phyloP scores from a whole-genome alignment of 2,888 invertebrate species.

The Nipponacmea schrenckii region DNA sequence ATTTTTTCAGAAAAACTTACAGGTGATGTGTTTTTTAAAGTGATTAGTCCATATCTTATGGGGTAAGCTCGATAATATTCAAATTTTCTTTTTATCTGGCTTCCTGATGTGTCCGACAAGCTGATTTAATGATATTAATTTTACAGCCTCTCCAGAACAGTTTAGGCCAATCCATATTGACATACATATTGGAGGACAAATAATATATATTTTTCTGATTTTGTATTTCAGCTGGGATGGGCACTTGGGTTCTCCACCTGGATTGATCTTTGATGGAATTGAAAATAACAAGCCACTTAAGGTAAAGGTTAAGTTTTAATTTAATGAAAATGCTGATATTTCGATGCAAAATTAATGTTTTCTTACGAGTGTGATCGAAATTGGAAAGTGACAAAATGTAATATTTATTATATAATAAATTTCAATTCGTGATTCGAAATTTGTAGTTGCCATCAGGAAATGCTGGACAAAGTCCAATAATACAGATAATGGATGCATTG shows the following conservation, averaged over 20 bases:
- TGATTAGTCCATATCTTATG: background rate
- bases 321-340: no score
- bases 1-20: slow-evolving; percentile 1
- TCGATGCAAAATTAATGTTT: no score
- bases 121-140: no score
- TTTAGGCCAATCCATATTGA: background rate
- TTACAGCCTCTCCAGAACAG: no score
- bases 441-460: background rate
- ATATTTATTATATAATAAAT: no score
- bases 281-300: background rate
- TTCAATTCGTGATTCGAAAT: background rate
- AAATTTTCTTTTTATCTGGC: background rate
- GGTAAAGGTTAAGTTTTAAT: no score
- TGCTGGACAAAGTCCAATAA: background rate
- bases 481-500: slow-evolving; percentile 1
- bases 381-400: background rate
- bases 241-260: background rate
- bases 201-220: no score
- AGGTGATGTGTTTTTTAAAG: background rate
- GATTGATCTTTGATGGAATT: background rate
- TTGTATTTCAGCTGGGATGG: slow-evolving; percentile 5
- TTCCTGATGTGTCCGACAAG: background rate
- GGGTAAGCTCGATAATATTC: background rate
- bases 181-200: background rate
- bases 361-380: background rate